Evolutionary conservation across 2,888 invertebrate species (phyloP), one percentile per base, ranked within the genome.

Genomic region (Brachypterus glaber): DNA sequence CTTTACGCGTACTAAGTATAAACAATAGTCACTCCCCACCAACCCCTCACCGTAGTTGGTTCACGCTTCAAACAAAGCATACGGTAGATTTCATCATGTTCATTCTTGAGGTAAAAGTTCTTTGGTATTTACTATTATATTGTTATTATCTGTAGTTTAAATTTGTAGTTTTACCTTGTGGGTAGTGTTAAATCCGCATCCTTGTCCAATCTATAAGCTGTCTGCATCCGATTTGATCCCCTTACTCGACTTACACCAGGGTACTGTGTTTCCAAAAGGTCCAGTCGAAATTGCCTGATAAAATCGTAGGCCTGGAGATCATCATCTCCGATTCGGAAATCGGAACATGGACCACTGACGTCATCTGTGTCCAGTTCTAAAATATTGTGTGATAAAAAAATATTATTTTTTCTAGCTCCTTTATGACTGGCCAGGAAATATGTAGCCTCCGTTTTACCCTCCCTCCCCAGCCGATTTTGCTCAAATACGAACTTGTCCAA

Each of bases 261-360:
- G 25, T 77, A 72, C 44, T 71, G 71, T 0, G 75, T 67, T 39
- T 73, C 72, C 33, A 71, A 58, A 9, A 73, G 55, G 58, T 86
- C 85, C 51, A 86, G 62, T 30, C 75, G 73, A 62, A 82, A 86
- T 46, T 80, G 79, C 9, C 83, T 76, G 43, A 90, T 85, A 41
- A 90, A 77, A 60, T 90, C 89, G 52, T 83, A 82, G 0, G 82
- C 82, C 57, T 83, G 82, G 30, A 85, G 70, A 64, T 88, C 87
- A 40, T 84, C 79, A 53, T 86, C 82, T 4, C 82, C 83, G 1
- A 79, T 76, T 43, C 72, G 69, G 55, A 70, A 73, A 45, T 69
- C 66, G 0, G 69, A 66, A 53, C 76, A 76, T 2, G 74, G 71
- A 2, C 64, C 67, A 36, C 59, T 61, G 5, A 55, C 46, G 33